Conservation (phyloP, 2,797 vertebrate species). For the Amblyraja radiata region DNA sequence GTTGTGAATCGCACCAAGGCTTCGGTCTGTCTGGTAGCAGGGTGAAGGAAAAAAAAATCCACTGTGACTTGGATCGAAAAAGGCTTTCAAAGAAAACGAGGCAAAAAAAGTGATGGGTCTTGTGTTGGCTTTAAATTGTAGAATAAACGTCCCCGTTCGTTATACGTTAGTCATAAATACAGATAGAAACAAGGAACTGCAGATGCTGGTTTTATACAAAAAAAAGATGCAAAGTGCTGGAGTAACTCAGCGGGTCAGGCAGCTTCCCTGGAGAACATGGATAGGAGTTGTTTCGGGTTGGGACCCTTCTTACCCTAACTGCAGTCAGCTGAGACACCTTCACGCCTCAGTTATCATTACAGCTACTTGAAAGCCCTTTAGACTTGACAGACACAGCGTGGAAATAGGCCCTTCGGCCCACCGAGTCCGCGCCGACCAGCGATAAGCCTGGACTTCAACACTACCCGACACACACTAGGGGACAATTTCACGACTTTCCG, state of each 20-base stretch:
- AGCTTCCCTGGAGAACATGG: too few species aligned
- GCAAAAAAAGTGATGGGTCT: background rate
- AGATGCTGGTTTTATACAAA: too few species aligned
- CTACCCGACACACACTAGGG: too few species aligned
- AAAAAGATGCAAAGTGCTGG: too few species aligned
- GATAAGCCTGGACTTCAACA: too few species aligned
- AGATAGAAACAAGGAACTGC: background rate
- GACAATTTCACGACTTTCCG: too few species aligned
- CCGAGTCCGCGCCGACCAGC: too few species aligned
- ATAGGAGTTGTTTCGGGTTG: too few species aligned
- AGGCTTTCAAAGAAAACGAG: background rate
- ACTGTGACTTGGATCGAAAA: background rate
- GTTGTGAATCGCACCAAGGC: background rate
- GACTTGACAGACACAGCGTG: too few species aligned
- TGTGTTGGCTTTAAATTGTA: background rate
- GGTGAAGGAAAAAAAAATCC: background rate
- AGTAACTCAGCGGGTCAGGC: too few species aligned
- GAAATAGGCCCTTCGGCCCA: too few species aligned
- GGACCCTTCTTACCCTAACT: background rate
- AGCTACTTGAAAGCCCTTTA: too few species aligned
- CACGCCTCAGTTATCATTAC: background rate
- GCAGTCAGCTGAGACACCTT: background rate
- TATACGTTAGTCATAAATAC: background rate
- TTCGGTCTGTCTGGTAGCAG: background rate
- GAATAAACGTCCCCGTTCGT: background rate